Base-by-base conservation (phyloP, 1,140 invertebrate genomes). In the Panagrolaimus sp. region DNA sequence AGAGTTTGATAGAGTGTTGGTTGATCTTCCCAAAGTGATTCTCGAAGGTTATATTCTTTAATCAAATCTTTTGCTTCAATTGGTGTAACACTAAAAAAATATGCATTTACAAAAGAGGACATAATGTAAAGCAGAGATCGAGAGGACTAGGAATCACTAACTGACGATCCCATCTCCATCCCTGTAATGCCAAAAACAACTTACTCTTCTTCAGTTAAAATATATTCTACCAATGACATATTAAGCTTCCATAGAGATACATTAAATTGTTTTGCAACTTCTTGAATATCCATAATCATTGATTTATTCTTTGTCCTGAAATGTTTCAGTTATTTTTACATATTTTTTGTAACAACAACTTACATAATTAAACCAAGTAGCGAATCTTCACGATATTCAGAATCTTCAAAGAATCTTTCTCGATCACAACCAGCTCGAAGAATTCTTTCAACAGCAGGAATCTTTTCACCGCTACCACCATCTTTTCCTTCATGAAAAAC, bases 341-440 rank as follows among this genome's bases (percentile, higher is more conserved):
- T 11, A 8, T 16, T n/a, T n/a, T n/a, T n/a, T n/a, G n/a, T n/a
- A n/a, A 13, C n/a, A 23, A 11, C n/a, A 57, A 16, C 51, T n/a
- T 20, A 57, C 51, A 57, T 57, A 57, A 57, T 57, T 27, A 57
- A 57, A 11, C 51, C 51, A 57, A 57, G 51, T 11, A 57, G n/a
- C 3, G 51, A 57, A 20, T 57, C 51, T 20, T 57, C 27, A 1
- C 51, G 20, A 27, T 57, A 57, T 57, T 57, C 51, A n/a, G 51
- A 14, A 25, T 57, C 51, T 27, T 57, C 51, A 13, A 57, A 57
- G 51, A 57, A 57, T 11, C 51, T 5, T 16, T 57, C 51, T 27
- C 51, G 51, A 57, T 57, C 51, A 25, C 51, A 57, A 2, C 51
- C 51, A 25, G 51, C 51, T 25, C 51, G 51, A n/a, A 57, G 51